Base-by-base conservation (phyloP, 2,888 invertebrate species). In the Luperina testacea region DNA sequence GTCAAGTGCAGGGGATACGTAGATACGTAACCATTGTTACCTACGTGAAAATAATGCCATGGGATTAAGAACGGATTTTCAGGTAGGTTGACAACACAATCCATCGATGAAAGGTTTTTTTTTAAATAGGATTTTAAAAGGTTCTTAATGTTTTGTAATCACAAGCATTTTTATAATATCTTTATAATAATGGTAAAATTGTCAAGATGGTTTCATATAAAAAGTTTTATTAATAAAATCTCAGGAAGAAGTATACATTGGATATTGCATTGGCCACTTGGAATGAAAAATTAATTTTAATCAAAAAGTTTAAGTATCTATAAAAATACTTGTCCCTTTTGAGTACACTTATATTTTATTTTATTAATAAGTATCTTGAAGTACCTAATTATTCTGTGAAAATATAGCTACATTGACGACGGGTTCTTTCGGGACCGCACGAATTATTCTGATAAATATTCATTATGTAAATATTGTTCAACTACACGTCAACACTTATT, bases 1-100 rank as follows among this genome's bases (percentile, higher is more conserved):
- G 42, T 81, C 83, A 84, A 75, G 72, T 69, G 45, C 83, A 84
- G 72, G 11, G 53, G 15, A 67, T 57, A 75, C 11, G 32, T 67
- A 45, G 59, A 71, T 75, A 77, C 70, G 38, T 73, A 42, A 76
- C 17, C 38, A 15, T 71, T 53, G 59, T 81, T 74, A 32, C 32
- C 32, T 32, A 85, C 74, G 74, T 71, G 68, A 81, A 48, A 64
- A 72, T 75, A 72, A 84, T 74, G 45, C 67, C 6, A 69, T n/a
- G 17, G 51, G 73, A 61, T 84, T 77, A 77, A 59, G 27, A 57
- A 68, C 13, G 9, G 65, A 59, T 85, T 68, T 80, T 74, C 63
- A 59, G 57, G 38, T 57, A 57, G 45, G 69, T 72, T 57, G 8
- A 48, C n/a, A 45, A 53, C 42, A 70, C 20, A 24, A 64, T 53